Percentiles rank a stretch among this genome's conserved stretches.
Evolutionary conservation across 2,113 vertebrate species (phyloP).

Genomic region (Charadrius vociferus): DNA sequence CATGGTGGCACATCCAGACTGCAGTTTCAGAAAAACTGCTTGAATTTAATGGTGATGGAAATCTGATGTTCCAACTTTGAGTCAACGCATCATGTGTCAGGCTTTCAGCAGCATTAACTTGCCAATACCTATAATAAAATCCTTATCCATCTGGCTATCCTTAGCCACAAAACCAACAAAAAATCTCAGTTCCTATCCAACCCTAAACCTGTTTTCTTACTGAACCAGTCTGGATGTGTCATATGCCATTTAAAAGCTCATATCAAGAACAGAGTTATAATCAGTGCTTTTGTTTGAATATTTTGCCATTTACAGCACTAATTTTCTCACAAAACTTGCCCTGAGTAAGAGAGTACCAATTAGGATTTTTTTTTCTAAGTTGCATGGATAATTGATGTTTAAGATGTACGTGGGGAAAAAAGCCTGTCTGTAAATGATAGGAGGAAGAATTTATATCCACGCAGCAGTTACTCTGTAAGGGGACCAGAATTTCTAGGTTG

Average conservation of each 20-base stretch:
- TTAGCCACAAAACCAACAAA: conserved; percentile 5
- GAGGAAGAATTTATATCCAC: not conserved
- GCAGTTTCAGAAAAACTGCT: not conserved
- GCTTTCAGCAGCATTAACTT: conserved; percentile 52
- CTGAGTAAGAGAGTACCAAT: not conserved
- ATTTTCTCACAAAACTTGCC: not conserved
- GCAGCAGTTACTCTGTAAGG: not conserved
- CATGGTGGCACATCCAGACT: not conserved
- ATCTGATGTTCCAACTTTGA: conserved; percentile 32
- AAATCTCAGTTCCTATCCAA: not conserved
- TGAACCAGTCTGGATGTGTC: conserved; percentile 39
- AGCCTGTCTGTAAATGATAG: not conserved
- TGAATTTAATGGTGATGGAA: conserved; percentile 27
- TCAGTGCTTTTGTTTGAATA: not conserved
- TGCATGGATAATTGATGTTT: not conserved
- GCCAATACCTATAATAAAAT: conserved; percentile 58
- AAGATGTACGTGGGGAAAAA: not conserved
- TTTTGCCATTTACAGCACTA: not conserved
- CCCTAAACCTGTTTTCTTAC: conserved; percentile 8
- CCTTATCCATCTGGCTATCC: conserved; percentile 59
- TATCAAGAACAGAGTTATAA: not conserved
- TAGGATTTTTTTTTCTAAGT: not conserved
- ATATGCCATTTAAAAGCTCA: conserved; percentile 10
- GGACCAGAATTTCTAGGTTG: not conserved
- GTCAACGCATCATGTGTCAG: conserved; percentile 9